These are phyloP conservation scores for Sarcophaga carnaria DNA, from an alignment of 2,888 invertebrate genomes.

Conservation along the genomic window DNA sequence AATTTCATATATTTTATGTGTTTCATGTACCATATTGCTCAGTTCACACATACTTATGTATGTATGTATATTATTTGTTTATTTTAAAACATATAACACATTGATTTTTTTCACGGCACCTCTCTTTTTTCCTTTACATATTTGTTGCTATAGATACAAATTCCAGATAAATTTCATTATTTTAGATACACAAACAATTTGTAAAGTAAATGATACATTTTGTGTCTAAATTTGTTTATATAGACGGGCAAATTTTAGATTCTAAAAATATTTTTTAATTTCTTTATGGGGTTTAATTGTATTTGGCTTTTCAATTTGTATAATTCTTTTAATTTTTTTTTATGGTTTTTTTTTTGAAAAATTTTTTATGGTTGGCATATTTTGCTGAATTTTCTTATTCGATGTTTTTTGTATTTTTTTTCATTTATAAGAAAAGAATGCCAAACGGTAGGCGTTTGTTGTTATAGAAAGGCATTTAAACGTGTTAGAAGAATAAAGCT, in stretches of 20 bases:
- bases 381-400: constrained; percentile 17
- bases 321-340: constrained; percentile 15
- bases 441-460: constrained; percentile 68
- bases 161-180: not conserved
- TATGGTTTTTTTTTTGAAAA: not conserved
- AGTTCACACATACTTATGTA: not conserved
- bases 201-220: not conserved
- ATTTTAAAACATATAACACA: not conserved
- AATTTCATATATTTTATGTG: no score
- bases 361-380: constrained; percentile 15
- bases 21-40: no score
- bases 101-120: not conserved
- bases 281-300: not conserved
- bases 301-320: constrained; percentile 5
- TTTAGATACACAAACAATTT: not conserved
- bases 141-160: not conserved
- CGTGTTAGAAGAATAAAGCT: constrained; percentile 48
- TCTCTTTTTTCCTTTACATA: not conserved
- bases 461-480: constrained; percentile 67
- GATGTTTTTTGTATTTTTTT: constrained; percentile 27
- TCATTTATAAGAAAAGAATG: constrained; percentile 20
- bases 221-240: not conserved
- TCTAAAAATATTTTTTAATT: constrained; percentile 54
- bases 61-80: not conserved
- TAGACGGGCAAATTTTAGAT: constrained; percentile 9